Conservation (phyloP, 1,140 invertebrate species). For the Dendroctonus ponderosae region DNA sequence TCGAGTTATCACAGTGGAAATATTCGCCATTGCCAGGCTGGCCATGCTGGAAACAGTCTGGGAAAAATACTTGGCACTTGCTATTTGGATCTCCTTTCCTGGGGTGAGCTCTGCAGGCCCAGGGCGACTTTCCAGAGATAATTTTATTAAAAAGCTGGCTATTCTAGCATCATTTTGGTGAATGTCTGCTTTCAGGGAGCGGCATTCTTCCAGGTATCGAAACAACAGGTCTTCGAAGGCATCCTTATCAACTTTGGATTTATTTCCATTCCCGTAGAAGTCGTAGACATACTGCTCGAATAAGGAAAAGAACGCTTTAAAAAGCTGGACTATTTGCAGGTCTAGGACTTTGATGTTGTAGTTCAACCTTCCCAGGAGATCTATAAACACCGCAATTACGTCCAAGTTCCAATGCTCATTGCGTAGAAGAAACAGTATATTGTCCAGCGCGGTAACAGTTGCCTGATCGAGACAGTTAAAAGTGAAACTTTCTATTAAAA, state of each 20-base stretch:
- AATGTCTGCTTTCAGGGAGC: slow-evolving; percentile 4
- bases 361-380: slow-evolving; percentile 28
- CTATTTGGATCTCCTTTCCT: not conserved
- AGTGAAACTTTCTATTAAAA: slow-evolving; percentile 39
- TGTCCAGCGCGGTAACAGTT: slow-evolving; percentile 34
- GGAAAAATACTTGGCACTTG: too few species aligned
- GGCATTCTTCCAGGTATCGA: slow-evolving; percentile 12
- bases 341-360: slow-evolving; percentile 32
- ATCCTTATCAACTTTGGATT: slow-evolving; percentile 11
- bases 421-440: slow-evolving; percentile 40
- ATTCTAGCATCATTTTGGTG: slow-evolving; percentile 24
- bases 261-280: slow-evolving; percentile 34
- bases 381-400: slow-evolving; percentile 40
- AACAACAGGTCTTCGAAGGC: slow-evolving; percentile 31
- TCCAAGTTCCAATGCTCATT: slow-evolving; percentile 36
- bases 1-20: not conserved
- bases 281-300: slow-evolving; percentile 43
- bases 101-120: not conserved
- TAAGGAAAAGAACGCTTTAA: slow-evolving; percentile 33
- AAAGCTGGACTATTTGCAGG: slow-evolving; percentile 25
- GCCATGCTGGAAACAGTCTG: not conserved
- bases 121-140: not conserved
- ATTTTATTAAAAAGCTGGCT: slow-evolving; percentile 3
- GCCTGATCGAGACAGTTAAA: slow-evolving; percentile 34
- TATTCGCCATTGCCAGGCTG: not conserved